Evolutionary conservation across 2,113 vertebrate genomes (phyloP).

Genomic region (Dipodomys stephensi): DNA sequence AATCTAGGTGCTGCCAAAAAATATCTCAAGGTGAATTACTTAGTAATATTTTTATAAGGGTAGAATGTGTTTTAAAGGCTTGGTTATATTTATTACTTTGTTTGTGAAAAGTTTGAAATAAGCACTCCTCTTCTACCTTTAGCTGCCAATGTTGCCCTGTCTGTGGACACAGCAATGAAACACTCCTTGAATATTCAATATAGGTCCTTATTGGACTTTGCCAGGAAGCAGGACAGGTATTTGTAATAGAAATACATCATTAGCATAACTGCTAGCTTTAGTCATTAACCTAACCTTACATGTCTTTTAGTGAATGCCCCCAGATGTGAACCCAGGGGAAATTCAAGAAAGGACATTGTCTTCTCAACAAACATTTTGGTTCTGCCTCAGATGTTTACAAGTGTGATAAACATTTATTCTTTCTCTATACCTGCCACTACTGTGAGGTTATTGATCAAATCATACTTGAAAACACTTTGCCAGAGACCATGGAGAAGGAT

Average conservation of each 20-base stretch:
- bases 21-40: not conserved
- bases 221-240: not conserved
- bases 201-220: not conserved
- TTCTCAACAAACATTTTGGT: constrained; percentile 63
- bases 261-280: constrained; percentile 27
- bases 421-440: constrained; percentile 77
- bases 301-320: not conserved
- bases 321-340: constrained; percentile 28
- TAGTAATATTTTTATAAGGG: not conserved
- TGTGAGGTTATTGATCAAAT: constrained; percentile 80
- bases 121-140: not conserved
- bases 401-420: constrained; percentile 80
- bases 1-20: not conserved
- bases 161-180: not conserved
- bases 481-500: constrained; percentile 65
- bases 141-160: not conserved
- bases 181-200: not conserved
- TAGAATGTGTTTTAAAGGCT: constrained; percentile 27
- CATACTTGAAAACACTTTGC: constrained; percentile 74
- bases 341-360: constrained; percentile 65
- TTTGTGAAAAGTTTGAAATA: constrained; percentile 5
- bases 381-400: constrained; percentile 78
- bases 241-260: constrained; percentile 7
- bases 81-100: not conserved
- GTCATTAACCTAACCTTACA: constrained; percentile 4